Percentiles rank a stretch among this genome's conserved stretches.
phyloP scores from a whole-genome alignment of 1,140 invertebrate species.

The Drosophila insularis region DNA sequence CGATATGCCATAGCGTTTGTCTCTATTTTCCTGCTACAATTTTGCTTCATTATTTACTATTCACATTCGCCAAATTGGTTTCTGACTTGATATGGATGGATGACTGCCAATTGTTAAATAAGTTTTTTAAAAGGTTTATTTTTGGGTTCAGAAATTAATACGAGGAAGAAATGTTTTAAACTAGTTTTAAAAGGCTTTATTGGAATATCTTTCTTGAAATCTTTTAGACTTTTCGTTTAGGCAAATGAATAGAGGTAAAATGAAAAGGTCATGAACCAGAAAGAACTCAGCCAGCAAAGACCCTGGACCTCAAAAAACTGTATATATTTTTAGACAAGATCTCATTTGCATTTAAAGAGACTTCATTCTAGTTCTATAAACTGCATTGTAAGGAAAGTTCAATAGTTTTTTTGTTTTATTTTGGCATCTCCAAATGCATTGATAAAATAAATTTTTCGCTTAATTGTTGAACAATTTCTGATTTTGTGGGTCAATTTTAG shows the following conservation, averaged over 20 bases:
- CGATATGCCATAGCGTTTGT: neutral
- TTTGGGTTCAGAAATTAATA: too few species aligned
- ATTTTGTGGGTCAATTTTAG: conserved; percentile 6
- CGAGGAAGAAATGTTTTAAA: too few species aligned
- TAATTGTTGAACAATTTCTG: neutral
- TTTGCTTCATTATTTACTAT: neutral
- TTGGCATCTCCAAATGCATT: too few species aligned
- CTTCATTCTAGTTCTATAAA: too few species aligned
- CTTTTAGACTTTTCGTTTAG: too few species aligned
- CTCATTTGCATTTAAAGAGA: too few species aligned
- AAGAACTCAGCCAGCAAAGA: neutral
- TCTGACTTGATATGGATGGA: conserved; percentile 3
- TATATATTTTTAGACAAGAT: too few species aligned
- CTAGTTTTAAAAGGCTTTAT: too few species aligned
- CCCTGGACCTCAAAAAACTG: neutral
- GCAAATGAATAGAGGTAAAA: too few species aligned
- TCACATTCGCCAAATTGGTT: neutral
- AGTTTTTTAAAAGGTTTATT: neutral
- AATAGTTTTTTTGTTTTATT: too few species aligned
- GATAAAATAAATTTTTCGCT: neutral
- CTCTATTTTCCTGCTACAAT: neutral
- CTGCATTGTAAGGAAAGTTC: too few species aligned
- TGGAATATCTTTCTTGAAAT: too few species aligned
- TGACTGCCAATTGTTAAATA: neutral
- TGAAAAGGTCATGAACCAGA: neutral